Conservation (phyloP, 2,797 vertebrate genomes). For the Intellagama lesueurii region DNA sequence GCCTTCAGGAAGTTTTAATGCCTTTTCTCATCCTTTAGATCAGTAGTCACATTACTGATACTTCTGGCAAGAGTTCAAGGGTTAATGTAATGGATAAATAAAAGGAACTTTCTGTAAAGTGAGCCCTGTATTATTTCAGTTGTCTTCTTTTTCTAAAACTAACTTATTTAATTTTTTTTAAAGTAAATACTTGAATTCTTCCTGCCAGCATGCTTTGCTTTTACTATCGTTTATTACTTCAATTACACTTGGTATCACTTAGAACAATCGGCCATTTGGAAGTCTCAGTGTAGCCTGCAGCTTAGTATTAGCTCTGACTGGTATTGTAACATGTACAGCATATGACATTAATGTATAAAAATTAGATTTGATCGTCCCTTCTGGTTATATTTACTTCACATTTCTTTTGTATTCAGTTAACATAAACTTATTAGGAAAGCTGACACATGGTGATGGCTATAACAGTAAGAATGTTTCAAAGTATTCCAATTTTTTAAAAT, state of each 20-base stretch:
- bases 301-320: constrained; percentile 86
- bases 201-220: constrained; percentile 84
- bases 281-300: constrained; percentile 84
- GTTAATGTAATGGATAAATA: constrained; percentile 87
- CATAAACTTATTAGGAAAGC: constrained; percentile 84
- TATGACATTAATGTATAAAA: constrained; percentile 95
- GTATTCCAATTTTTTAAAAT: constrained; percentile 83
- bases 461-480: constrained; percentile 85
- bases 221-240: constrained; percentile 86
- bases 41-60: constrained; percentile 81
- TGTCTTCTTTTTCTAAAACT: constrained; percentile 83
- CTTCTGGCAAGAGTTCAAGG: constrained; percentile 85
- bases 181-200: constrained; percentile 88
- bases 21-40: constrained; percentile 75
- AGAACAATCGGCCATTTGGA: constrained; percentile 86
- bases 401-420: constrained; percentile 95
- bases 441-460: constrained; percentile 83
- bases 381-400: constrained; percentile 95
- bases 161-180: constrained; percentile 86
- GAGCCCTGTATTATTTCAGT: constrained; percentile 86
- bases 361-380: constrained; percentile 95
- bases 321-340: constrained; percentile 86
- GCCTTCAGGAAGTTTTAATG: constrained; percentile 67
- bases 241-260: constrained; percentile 86
- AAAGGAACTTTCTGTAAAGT: constrained; percentile 87